Conservation (phyloP, 2,888 invertebrate species). For the Eupithecia tripunctaria region DNA sequence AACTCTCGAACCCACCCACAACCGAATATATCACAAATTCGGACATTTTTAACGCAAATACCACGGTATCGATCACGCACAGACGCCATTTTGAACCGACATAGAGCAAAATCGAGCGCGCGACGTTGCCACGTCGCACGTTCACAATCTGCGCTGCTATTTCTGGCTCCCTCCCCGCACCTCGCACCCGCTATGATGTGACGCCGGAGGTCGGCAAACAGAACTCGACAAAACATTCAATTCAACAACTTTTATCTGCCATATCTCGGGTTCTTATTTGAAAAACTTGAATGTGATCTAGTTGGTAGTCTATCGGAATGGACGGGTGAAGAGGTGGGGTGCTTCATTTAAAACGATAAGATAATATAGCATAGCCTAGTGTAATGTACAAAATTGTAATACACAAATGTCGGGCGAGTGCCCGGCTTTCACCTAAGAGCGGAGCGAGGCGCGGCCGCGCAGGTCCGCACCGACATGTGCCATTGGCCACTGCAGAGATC, state of each 20-base stretch:
- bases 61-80: conserved; percentile 84
- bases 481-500: conserved; percentile 86
- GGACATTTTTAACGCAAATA: conserved; percentile 78
- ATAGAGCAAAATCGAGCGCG: conserved; percentile 73
- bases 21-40: conserved; percentile 79
- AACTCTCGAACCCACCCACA: conserved; percentile 79
- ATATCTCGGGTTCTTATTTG: conserved; percentile 61
- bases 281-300: conserved; percentile 68
- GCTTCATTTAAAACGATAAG: conserved; percentile 68
- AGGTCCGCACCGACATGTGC: conserved; percentile 84
- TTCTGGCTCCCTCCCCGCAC: conserved; percentile 74
- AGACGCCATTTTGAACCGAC: conserved; percentile 84
- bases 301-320: conserved; percentile 54
- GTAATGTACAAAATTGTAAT: conserved; percentile 60
- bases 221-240: conserved; percentile 76
- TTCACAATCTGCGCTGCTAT: conserved; percentile 79
- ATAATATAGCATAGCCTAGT: conserved; percentile 58
- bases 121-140: conserved; percentile 82
- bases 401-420: conserved; percentile 55
- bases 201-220: conserved; percentile 73
- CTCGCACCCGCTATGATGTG: conserved; percentile 65
- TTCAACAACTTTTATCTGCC: conserved; percentile 64
- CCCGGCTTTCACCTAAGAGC: conserved; percentile 78
- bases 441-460: conserved; percentile 78
- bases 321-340: conserved; percentile 46